Percentiles rank a stretch among this genome's conserved stretches.
phyloP scores from a whole-genome alignment of 2,888 invertebrate species.

The Prostheceraeus crozeri region DNA sequence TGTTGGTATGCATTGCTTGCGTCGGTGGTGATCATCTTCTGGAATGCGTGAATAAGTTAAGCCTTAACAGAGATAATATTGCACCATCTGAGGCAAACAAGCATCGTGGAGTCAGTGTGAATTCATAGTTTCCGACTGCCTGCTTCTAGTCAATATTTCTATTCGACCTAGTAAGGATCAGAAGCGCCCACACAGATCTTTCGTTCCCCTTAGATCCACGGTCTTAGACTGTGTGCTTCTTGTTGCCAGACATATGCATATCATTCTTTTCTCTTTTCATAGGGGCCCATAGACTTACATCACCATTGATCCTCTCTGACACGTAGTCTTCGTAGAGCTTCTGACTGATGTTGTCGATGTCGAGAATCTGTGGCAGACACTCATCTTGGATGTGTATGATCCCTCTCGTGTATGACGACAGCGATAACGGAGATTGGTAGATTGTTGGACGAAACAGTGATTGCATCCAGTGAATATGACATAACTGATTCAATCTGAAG shows the following conservation, averaged over 20 bases:
- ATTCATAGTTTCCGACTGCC: constrained; percentile 31
- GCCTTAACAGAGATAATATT: constrained; percentile 28
- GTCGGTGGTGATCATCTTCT: too few species aligned
- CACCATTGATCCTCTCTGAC: constrained; percentile 40
- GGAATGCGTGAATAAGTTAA: constrained; percentile 26
- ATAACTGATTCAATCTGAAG: too few species aligned
- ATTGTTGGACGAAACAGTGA: too few species aligned
- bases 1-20: neutral
- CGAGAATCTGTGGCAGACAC: constrained; percentile 38
- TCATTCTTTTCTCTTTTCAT: constrained; percentile 35
- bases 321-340: constrained; percentile 40
- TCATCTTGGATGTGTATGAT: constrained; percentile 36
- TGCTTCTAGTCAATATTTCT: constrained; percentile 23
- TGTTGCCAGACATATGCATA: constrained; percentile 36
- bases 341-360: constrained; percentile 38
- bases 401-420: too few species aligned
- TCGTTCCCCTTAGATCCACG: constrained; percentile 38
- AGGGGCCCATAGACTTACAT: constrained; percentile 38
- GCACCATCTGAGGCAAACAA: constrained; percentile 32
- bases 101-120: constrained; percentile 30
- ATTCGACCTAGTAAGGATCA: constrained; percentile 33
- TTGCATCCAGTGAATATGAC: too few species aligned
- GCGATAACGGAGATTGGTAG: too few species aligned
- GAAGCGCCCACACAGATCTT: constrained; percentile 32
- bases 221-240: constrained; percentile 29